A percentile compares a stretch with the other conserved stretches of the same genome.
These are phyloP conservation scores for Achroia grisella DNA, from an alignment of 1,140 invertebrate species.

Conservation along the genomic window DNA sequence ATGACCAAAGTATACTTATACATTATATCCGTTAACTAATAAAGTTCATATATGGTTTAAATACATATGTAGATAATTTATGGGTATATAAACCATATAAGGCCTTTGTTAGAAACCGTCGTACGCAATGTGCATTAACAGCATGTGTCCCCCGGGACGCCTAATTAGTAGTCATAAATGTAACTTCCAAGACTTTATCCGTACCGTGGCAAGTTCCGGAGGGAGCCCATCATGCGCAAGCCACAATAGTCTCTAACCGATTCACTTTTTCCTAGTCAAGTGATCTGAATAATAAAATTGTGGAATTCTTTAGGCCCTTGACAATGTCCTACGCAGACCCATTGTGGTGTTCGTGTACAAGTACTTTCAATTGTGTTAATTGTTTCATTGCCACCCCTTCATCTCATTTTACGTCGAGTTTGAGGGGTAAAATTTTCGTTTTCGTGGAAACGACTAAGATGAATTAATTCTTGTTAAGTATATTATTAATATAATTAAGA, in stretches of 20 bases:
- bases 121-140: neutral
- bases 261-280: slow-evolving; percentile 44
- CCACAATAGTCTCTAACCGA: slow-evolving; percentile 39
- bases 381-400: slow-evolving; percentile 20
- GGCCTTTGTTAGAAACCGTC: too few relatives aligned
- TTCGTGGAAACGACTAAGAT: slow-evolving; percentile 5
- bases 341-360: slow-evolving; percentile 26
- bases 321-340: slow-evolving; percentile 18
- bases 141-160: slow-evolving; percentile 2
- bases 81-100: too few relatives aligned
- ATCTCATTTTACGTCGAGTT: slow-evolving; percentile 10
- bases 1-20: too few relatives aligned
- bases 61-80: too few relatives aligned
- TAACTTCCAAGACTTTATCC: slow-evolving; percentile 12
- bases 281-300: slow-evolving; percentile 38
- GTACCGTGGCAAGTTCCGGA: slow-evolving; percentile 20
- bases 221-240: slow-evolving; percentile 32
- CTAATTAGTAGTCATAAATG: slow-evolving; percentile 26
- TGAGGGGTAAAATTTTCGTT: slow-evolving; percentile 10
- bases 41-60: too few relatives aligned
- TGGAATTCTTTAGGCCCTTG: slow-evolving; percentile 22
- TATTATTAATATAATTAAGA: too few relatives aligned
- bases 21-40: too few relatives aligned
- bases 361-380: slow-evolving; percentile 19
- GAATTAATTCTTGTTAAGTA: too few relatives aligned